These are phyloP conservation scores for Chaetodon trifascialis DNA, from an alignment of 2,113 vertebrate genomes.

Conservation along the genomic window DNA sequence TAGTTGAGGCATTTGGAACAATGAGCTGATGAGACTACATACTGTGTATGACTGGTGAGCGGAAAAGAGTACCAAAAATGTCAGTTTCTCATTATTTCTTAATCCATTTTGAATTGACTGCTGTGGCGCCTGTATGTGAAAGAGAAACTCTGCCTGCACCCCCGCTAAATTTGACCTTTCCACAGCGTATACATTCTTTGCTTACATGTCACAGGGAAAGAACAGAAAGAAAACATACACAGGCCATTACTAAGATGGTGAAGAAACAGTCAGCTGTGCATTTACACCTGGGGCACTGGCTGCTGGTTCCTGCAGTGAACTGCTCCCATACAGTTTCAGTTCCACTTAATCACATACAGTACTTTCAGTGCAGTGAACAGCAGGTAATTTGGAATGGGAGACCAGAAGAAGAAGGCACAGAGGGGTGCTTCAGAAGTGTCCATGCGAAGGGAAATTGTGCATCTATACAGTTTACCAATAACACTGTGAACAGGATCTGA, in stretches of 20 bases:
- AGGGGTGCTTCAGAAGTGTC: constrained; percentile 84
- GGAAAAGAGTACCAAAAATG: constrained; percentile 56
- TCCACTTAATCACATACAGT: constrained; percentile 77
- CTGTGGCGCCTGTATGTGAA: constrained; percentile 54
- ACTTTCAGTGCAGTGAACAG: constrained; percentile 78
- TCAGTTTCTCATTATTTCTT: constrained; percentile 50
- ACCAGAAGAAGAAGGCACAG: constrained; percentile 88
- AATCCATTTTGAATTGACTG: constrained; percentile 50
- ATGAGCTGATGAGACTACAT: constrained; percentile 69
- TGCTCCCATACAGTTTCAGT: constrained; percentile 72
- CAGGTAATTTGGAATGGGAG: constrained; percentile 84
- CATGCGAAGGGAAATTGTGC: constrained; percentile 85
- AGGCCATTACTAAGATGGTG: constrained; percentile 76
- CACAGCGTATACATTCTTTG: constrained; percentile 76
- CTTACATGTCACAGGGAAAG: constrained; percentile 71
- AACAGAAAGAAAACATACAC: constrained; percentile 70
- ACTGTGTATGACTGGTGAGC: constrained; percentile 61
- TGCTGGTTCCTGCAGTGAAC: constrained; percentile 70
- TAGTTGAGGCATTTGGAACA: constrained; percentile 80
- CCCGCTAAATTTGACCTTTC: constrained; percentile 61
- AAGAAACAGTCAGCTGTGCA: constrained; percentile 78
- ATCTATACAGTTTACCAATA: constrained; percentile 83
- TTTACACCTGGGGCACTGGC: constrained; percentile 77
- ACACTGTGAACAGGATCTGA: constrained; percentile 76
- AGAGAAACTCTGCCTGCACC: constrained; percentile 54